These are phyloP conservation scores for Carassius carassius DNA, from an alignment of 2,113 vertebrate genomes.

Conservation along the genomic window DNA sequence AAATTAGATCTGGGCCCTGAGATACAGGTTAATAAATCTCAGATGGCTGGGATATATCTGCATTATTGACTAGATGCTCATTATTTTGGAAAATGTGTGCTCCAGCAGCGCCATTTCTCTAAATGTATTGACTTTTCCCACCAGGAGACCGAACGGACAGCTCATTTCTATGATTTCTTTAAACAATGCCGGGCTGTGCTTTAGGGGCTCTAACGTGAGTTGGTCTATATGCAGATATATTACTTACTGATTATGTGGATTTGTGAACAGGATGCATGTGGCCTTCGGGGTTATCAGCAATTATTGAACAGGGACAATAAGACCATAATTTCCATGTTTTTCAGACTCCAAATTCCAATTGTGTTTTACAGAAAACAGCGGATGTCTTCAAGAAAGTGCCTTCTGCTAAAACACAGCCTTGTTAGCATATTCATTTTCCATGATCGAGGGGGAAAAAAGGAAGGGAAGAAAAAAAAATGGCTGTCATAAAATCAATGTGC, in stretches of 20 bases:
- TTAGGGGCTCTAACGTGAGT: background rate
- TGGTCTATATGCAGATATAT: background rate
- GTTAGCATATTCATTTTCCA: constrained; percentile 54
- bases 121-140: constrained; percentile 43
- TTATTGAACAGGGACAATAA: constrained; percentile 38
- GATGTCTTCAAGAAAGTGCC: constrained; percentile 40
- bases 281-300: constrained; percentile 24
- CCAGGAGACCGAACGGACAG: constrained; percentile 24
- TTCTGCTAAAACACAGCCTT: constrained; percentile 30
- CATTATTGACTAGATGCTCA: constrained; percentile 48
- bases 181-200: constrained; percentile 29
- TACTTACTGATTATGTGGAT: constrained; percentile 14
- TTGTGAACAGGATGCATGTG: background rate
- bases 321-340: constrained; percentile 34
- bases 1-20: constrained; percentile 40
- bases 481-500: constrained; percentile 47
- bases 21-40: constrained; percentile 45
- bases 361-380: constrained; percentile 49
- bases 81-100: constrained; percentile 52
- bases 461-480: constrained; percentile 13
- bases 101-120: constrained; percentile 27
- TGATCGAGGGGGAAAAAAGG: constrained; percentile 6
- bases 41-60: constrained; percentile 41
- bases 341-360: constrained; percentile 38
- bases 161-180: constrained; percentile 32